A percentile compares a stretch with the other conserved stretches of the same genome.
These are phyloP conservation scores for Cheirogaleus major DNA, from an alignment of 2,797 vertebrate genomes.

Conservation along the genomic window DNA sequence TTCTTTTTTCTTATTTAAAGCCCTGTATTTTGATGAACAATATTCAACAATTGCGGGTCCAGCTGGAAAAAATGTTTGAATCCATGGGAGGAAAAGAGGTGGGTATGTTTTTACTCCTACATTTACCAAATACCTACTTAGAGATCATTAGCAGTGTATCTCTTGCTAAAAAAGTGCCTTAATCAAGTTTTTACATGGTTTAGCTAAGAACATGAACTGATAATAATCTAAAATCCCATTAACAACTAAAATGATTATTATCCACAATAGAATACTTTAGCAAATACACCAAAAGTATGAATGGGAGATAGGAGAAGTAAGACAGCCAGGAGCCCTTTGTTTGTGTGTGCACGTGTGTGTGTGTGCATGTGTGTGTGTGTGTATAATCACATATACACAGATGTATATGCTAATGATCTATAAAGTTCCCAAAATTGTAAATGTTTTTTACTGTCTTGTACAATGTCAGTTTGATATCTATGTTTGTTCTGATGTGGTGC, in stretches of 20 bases:
- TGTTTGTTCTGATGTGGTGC: constrained; percentile 63
- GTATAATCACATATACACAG: neutral
- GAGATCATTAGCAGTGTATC: constrained; percentile 79
- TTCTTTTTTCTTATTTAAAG: constrained; percentile 81
- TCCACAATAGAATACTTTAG: neutral
- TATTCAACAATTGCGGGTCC: constrained; percentile 97
- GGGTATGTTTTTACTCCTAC: constrained; percentile 59
- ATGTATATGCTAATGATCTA: constrained; percentile 78
- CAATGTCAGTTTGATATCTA: constrained; percentile 65
- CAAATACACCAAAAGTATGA: neutral
- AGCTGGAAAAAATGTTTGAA: constrained; percentile 99
- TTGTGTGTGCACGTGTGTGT: neutral
- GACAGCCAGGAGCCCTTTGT: neutral
- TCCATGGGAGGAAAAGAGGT: constrained; percentile 99
- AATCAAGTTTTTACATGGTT: neutral
- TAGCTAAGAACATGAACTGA: constrained; percentile 14
- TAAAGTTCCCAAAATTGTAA: constrained; percentile 50
- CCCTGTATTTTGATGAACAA: constrained; percentile 98
- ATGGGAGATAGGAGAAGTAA: neutral
- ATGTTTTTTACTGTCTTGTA: constrained; percentile 65
- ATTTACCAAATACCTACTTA: constrained; percentile 54
- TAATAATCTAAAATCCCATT: neutral
- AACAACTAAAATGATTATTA: neutral
- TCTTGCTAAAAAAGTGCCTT: neutral
- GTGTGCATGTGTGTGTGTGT: neutral